Percentiles rank a stretch among this genome's conserved stretches.
phyloP scores from a whole-genome alignment of 53 echinoderm and acorn worm species.

The Hippasteria phrygiana region DNA sequence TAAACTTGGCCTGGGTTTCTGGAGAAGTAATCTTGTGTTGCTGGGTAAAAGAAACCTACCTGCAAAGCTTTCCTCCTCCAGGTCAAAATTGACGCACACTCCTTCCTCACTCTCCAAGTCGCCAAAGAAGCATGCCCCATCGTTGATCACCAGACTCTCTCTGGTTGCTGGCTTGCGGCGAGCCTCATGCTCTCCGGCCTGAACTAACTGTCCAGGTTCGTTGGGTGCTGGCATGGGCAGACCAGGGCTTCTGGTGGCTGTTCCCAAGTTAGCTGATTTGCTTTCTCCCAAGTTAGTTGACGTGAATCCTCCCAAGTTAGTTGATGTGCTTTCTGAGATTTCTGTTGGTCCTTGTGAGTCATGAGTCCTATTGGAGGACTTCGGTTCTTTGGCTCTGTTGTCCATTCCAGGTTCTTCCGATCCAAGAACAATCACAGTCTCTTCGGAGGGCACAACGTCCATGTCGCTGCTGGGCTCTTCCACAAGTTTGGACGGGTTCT shows the following conservation, averaged over 20 bases:
- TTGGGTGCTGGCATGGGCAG: not conserved
- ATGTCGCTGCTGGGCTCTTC: not conserved
- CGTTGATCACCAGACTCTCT: constrained; percentile 63
- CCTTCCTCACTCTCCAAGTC: constrained; percentile 76
- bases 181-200: too few relatives aligned
- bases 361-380: not conserved
- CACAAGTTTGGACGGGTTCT: not conserved
- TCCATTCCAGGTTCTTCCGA: not conserved
- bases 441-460: not conserved
- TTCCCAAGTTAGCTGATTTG: not conserved
- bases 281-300: not conserved
- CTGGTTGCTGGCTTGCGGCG: not conserved
- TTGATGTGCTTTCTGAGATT: constrained; percentile 1
- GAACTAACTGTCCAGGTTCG: too few relatives aligned
- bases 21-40: not conserved
- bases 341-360: not conserved
- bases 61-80: constrained; percentile 14
- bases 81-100: constrained; percentile 56
- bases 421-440: not conserved
- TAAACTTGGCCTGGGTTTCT: not conserved
- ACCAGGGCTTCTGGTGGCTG: not conserved
- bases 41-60: constrained; percentile 17
- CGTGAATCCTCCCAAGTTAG: not conserved
- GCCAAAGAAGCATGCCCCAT: constrained; percentile 76
- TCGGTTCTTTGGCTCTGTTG: not conserved